Evolutionary conservation across 2,113 vertebrate genomes (phyloP), one percentile per base, ranked within the genome.

Genomic region (Reinhardtius hippoglossoides): DNA sequence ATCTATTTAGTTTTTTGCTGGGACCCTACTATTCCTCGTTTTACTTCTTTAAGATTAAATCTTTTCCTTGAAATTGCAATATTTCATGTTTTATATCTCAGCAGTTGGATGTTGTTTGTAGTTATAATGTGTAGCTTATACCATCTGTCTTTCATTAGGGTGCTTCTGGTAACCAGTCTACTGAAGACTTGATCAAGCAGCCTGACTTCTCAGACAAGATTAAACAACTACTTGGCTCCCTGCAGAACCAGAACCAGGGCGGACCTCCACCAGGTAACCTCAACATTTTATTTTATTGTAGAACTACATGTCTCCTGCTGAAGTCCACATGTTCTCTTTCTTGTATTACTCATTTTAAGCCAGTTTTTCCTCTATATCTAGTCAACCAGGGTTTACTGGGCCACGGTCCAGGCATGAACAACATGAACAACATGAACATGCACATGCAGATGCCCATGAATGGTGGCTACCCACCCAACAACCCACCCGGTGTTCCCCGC

Each of bases 201-300:
- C 97, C 97, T 0, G 95, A 97, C 85, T 97, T 97, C 79, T 96
- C 96, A 0, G 96, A 98, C 76, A 97, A 97, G 83, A 96, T 98
- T 68, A 97, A 97, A 56, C 96, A 97, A 85, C 92, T 98, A 0
- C 87, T 98, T 71, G 97, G 96, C 48, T 96, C 96, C 10, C 87
- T 95, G 42, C 95, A 95, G 78, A 93, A 15, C 65, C 91, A 89
- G 71, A 88, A 80, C 62, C 90, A 94, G 1, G 67, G 80, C 10
- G 92, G 88, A 57, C 91, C 92, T 24, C 90, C 92, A 3, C 91
- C 93, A 90, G 91, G 95, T 95, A 83, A 64, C 44, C 37, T 5
- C 3, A 26, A 0, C 1, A 4, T 13, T n/a, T 40, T 2, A 2
- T 5, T 5, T n/a, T 15, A 40, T 21, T 62, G 59, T 40, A 21